These are phyloP conservation scores for Aphodius granarius DNA, from an alignment of 2,888 invertebrate species.

Conservation along the genomic window DNA sequence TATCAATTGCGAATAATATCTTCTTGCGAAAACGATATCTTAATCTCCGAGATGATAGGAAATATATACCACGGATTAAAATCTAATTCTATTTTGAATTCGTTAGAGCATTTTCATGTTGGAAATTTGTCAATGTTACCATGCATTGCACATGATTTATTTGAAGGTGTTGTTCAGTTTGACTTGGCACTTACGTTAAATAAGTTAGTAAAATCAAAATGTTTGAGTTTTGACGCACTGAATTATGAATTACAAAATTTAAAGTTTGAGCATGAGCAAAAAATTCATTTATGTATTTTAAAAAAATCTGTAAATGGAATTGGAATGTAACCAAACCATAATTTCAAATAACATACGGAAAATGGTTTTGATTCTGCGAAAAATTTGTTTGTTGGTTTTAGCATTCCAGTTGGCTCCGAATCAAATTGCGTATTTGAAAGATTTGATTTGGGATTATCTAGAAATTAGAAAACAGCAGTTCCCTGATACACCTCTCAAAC, in stretches of 20 bases:
- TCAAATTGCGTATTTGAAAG: slow-evolving; percentile 22
- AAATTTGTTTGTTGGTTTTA: slow-evolving; percentile 19
- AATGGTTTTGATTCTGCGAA: slow-evolving; percentile 20
- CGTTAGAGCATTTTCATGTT: too few relatives aligned
- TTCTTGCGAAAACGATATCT: too few relatives aligned
- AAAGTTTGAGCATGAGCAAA: too few relatives aligned
- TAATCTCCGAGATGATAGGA: too few relatives aligned
- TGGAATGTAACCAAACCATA: slow-evolving; percentile 20
- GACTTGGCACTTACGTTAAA: slow-evolving; percentile 35
- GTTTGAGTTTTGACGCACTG: neutral
- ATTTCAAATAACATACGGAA: slow-evolving; percentile 19
- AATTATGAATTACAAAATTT: too few relatives aligned
- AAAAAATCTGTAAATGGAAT: neutral
- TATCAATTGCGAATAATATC: too few relatives aligned
- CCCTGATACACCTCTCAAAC: slow-evolving; percentile 19
- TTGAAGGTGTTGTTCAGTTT: slow-evolving; percentile 36
- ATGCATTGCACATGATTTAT: slow-evolving; percentile 26
- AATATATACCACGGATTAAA: too few relatives aligned
- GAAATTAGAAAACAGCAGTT: slow-evolving; percentile 18
- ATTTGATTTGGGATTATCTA: slow-evolving; percentile 18
- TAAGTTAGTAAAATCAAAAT: slow-evolving; percentile 25
- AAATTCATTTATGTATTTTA: slow-evolving; percentile 3
- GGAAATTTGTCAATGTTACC: too few relatives aligned
- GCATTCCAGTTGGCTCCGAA: slow-evolving; percentile 15
- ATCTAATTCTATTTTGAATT: too few relatives aligned